phyloP scores from a whole-genome alignment of 2,113 vertebrate species.

The Eublepharis macularius region DNA sequence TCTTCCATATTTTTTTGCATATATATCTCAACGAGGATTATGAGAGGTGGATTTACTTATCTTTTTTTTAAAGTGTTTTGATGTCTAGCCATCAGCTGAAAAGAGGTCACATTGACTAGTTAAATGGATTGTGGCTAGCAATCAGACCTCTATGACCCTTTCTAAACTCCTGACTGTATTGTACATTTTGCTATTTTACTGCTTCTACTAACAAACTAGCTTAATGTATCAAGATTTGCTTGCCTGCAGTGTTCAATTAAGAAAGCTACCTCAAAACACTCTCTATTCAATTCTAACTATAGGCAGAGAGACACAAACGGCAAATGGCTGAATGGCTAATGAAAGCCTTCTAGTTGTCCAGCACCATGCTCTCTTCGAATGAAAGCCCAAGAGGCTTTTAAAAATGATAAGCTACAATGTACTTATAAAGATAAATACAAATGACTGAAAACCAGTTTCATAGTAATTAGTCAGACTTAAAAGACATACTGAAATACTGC shows the following conservation, averaged over 20 bases:
- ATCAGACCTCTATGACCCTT: neutral
- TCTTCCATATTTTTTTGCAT: neutral
- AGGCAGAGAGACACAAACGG: neutral
- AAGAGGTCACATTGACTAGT: neutral
- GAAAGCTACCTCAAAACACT: neutral
- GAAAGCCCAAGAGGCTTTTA: neutral
- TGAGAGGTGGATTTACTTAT: neutral
- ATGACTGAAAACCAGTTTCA: neutral
- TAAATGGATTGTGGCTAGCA: neutral
- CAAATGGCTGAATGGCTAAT: neutral
- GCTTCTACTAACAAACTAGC: neutral
- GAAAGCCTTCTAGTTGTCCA: neutral
- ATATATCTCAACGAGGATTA: neutral
- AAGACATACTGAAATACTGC: neutral
- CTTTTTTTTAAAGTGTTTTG: neutral
- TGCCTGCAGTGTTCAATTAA: neutral
- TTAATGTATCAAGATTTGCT: neutral
- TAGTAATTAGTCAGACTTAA: neutral
- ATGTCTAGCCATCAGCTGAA: neutral
- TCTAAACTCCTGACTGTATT: neutral
- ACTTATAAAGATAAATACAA: neutral
- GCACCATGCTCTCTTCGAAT: rapidly evolving
- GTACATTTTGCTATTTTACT: neutral
- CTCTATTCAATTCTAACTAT: neutral
- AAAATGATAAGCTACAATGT: neutral